These are phyloP conservation scores for Sylvietta virens DNA, from an alignment of 2,113 vertebrate species.

Conservation along the genomic window DNA sequence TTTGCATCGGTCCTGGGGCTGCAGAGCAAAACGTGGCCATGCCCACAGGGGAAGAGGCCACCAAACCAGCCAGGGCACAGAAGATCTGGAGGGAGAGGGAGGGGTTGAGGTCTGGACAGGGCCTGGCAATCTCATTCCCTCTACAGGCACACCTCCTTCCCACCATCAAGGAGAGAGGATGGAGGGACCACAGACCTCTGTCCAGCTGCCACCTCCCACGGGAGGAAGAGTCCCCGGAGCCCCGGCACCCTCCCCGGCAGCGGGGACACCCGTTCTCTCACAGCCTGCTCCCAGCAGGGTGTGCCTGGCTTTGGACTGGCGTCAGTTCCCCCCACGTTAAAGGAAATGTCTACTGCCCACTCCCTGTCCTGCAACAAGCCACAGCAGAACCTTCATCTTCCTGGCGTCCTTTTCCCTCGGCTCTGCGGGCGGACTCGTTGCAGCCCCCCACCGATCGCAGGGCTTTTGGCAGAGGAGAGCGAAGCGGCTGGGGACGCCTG, in stretches of 20 bases:
- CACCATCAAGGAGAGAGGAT: fast-evolving
- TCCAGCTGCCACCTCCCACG: neutral
- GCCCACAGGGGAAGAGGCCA: neutral
- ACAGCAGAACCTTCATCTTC: neutral
- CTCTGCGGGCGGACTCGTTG: neutral
- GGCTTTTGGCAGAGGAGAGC: neutral
- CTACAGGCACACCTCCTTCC: neutral
- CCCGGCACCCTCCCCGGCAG: neutral
- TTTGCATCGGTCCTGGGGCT: neutral
- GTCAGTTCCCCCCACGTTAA: neutral
- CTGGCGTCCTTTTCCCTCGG: neutral
- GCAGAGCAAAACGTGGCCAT: neutral
- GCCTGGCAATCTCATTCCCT: neutral
- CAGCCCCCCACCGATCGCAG: neutral
- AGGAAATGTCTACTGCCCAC: constrained; percentile 18
- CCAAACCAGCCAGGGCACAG: neutral
- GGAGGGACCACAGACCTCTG: neutral
- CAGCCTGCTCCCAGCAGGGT: neutral
- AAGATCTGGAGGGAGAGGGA: neutral
- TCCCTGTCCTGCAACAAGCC: constrained; percentile 17
- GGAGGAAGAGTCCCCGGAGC: neutral
- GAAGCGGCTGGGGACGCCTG: neutral
- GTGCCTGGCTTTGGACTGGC: neutral
- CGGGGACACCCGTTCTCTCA: neutral
- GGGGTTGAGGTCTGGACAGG: neutral